These are phyloP conservation scores for Macaria liturata DNA, from an alignment of 2,888 invertebrate species.

Conservation along the genomic window DNA sequence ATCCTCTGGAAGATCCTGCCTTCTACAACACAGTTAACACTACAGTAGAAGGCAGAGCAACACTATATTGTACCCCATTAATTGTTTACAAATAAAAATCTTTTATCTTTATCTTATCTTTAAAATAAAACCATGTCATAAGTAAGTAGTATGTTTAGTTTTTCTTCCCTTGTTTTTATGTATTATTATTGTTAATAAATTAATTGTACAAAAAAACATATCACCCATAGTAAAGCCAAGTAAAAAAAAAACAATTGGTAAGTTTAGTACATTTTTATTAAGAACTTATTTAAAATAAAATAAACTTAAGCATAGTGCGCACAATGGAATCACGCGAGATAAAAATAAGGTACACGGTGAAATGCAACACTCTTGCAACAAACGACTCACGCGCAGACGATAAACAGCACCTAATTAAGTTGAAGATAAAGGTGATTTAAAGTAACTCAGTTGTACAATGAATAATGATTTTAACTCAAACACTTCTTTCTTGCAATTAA, in stretches of 20 bases:
- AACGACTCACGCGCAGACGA: slow-evolving; percentile 19
- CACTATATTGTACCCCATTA: no score
- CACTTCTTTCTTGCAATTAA: slow-evolving; percentile 18
- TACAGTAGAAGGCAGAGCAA: no score
- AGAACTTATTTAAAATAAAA: slow-evolving; percentile 1
- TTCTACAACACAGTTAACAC: no score
- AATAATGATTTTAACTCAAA: slow-evolving; percentile 22
- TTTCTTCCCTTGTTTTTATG: no score
- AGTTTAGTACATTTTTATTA: neutral
- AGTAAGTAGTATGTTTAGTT: no score
- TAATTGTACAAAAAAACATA: no score
- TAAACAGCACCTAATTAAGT: slow-evolving; percentile 26
- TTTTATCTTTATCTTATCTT: no score
- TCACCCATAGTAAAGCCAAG: neutral
- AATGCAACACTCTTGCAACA: slow-evolving; percentile 20
- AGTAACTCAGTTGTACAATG: slow-evolving; percentile 27
- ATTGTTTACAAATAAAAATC: no score
- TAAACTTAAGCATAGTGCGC: slow-evolving; percentile 20
- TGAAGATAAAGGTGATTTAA: slow-evolving; percentile 25
- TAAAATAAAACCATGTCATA: no score
- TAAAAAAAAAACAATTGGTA: neutral
- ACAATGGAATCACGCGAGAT: slow-evolving; percentile 19
- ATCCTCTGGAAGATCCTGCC: no score
- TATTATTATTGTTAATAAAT: no score
- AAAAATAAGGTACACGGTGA: slow-evolving; percentile 29